Evolutionary conservation across 2,797 vertebrate species (phyloP), one percentile per base, ranked within the genome.

Genomic region (Trachops cirrhosus): DNA sequence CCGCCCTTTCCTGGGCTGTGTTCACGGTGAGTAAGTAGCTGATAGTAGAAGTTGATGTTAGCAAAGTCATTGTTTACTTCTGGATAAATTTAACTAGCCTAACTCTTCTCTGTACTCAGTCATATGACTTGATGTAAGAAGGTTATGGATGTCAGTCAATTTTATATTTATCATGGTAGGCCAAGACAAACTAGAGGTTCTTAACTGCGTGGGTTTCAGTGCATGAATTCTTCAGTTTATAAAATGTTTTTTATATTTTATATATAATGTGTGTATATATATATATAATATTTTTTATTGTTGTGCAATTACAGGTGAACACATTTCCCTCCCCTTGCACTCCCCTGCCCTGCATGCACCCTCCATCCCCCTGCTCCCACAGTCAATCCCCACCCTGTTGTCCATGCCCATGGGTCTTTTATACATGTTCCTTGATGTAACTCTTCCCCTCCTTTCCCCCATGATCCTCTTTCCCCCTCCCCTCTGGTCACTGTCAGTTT

Each of bases 1-100:
- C 99, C 90, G 99, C 99, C 0, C 99, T 99, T 18, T 99, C 99
- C 97, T 99, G 99, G 99, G 99, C 99, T 4, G 99, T 99, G 1
- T 99, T 99, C 96, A 99, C 99, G 78, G 99, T 99, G 97, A 99
- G 99, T 98, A 91, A 96, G 80, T 96, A 86, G 78, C 85, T 97
- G 62, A 86, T 91, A 67, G 0, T 19, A 37, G 14, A 90, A 94
- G 26, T 62, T 9, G 39, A 80, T 96, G 16, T 86, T 77, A 32
- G 29, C 59, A 2, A 24, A 89, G 29, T 89, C 57, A 67, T 74
- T 92, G 39, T 87, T 93, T 84, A 57, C 32, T 86, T 94, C 37
- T 79, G 24, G n/a, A 32, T 94, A 50, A 83, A 85, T 84, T 41
- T 94, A 37, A 79, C 88, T 90, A 75, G 39, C 48, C 34, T 91